Base-by-base conservation (phyloP, 1,140 invertebrate genomes). In the Goniozus legneri region DNA sequence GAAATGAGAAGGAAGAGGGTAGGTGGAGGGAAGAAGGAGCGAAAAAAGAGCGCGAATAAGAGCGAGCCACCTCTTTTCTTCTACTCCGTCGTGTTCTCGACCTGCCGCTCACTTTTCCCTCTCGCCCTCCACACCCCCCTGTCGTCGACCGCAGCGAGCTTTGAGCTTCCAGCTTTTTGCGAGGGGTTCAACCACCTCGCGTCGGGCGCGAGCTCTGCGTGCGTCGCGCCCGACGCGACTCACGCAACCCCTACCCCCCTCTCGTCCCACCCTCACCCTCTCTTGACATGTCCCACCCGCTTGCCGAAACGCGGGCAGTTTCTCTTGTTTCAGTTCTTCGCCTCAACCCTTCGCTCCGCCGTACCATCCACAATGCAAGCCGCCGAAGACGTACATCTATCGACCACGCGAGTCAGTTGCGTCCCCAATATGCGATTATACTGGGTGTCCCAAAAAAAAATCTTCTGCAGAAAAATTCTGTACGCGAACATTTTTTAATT, bases 81-180 rank as follows among this genome's bases (percentile, higher is more conserved):
- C n/a, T n/a, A n/a, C n/a, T n/a, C n/a, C n/a, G n/a, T n/a, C n/a
- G n/a, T n/a, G n/a, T n/a, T n/a, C n/a, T n/a, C n/a, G n/a, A n/a
- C n/a, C n/a, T n/a, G n/a, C n/a, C n/a, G n/a, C n/a, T n/a, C n/a
- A n/a, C n/a, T n/a, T n/a, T 19, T 19, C 8, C 39, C 30, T 27
- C 36, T 51, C 35, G 31, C 48, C 42, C 56, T 14, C 20, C 50
- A 8, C 41, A 27, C 21, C 47, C 46, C 41, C 50, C 48, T 49
- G 37, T 34, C 41, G 50, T 35, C 54, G 54, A 44, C 37, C 46
- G 44, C 59, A 48, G 47, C 24, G 24, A 27, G 24, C 57, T 60
- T 63, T 58, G 61, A 64, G 60, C 61, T 64, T 62, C 43, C 57
- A 62, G 61, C 60, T 64, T 64, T 64, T 64, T 64, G 54, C 60